Evolutionary conservation across 2,113 vertebrate species (phyloP).

Genomic region (Pithys albifrons): DNA sequence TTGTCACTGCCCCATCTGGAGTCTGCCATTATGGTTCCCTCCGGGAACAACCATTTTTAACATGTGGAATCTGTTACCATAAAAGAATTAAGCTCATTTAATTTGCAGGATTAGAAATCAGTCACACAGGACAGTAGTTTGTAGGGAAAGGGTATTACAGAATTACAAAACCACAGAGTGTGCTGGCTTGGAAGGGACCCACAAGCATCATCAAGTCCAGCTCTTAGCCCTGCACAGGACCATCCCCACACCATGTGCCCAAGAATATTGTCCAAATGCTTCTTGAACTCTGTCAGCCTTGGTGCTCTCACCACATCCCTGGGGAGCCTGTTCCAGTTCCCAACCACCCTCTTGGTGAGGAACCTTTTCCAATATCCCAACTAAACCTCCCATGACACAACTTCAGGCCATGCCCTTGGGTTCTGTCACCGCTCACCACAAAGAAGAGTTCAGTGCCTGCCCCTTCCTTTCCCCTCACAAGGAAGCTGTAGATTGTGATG

Average conservation of each 20-base stretch:
- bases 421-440: neutral
- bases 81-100: slow-evolving; percentile 25
- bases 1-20: slow-evolving; percentile 50
- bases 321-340: neutral
- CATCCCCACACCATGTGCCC: neutral
- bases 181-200: neutral
- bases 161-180: neutral
- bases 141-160: neutral
- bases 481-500: neutral
- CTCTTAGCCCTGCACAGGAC: neutral
- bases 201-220: neutral
- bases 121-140: neutral
- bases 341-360: neutral
- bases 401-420: neutral
- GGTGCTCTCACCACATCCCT: neutral
- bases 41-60: neutral
- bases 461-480: neutral
- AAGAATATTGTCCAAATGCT: neutral
- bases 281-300: neutral
- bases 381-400: neutral
- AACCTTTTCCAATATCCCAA: neutral
- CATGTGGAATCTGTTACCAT: neutral
- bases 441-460: neutral
- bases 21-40: slow-evolving; percentile 4
- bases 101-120: slow-evolving; percentile 46